Percentiles rank a stretch among this genome's conserved stretches.
Evolutionary conservation across 2,888 invertebrate species (phyloP).

Genomic region (Agrilus cyanescens): DNA sequence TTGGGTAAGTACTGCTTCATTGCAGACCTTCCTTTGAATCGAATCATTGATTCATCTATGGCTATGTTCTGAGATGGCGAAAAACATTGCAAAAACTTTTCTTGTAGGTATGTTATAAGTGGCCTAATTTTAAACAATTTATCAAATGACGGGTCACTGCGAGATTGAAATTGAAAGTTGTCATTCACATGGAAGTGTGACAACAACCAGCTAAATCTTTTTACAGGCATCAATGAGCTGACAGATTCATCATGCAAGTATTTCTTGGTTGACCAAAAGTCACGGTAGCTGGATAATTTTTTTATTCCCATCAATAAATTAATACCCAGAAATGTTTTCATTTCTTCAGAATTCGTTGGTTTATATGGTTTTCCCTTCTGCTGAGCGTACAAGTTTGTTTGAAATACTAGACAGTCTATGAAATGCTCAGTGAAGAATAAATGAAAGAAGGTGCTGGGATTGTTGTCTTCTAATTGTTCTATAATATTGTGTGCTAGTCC

Average conservation of each 20-base stretch:
- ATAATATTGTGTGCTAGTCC: too few species aligned
- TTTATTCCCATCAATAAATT: conserved; percentile 16
- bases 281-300: conserved; percentile 13
- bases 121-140: conserved; percentile 11
- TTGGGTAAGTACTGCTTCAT: conserved; percentile 19
- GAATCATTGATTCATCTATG: conserved; percentile 18
- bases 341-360: neutral
- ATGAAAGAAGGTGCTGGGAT: too few species aligned
- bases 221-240: conserved; percentile 11
- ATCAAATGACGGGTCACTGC: conserved; percentile 8
- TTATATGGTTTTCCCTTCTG: conserved; percentile 1
- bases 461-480: too few species aligned
- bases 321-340: conserved; percentile 1
- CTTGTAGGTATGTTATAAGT: neutral
- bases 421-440: too few species aligned
- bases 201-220: conserved; percentile 15
- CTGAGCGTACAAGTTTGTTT: conserved; percentile 3
- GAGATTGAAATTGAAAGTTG: conserved; percentile 11
- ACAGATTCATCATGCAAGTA: conserved; percentile 13
- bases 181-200: conserved; percentile 16
- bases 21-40: conserved; percentile 18
- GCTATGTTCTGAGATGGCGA: neutral
- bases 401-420: too few species aligned
- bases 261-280: conserved; percentile 14
- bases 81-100: neutral